Base-by-base conservation (phyloP, 2,888 invertebrate species). In the Reticulitermes lucifugus region DNA sequence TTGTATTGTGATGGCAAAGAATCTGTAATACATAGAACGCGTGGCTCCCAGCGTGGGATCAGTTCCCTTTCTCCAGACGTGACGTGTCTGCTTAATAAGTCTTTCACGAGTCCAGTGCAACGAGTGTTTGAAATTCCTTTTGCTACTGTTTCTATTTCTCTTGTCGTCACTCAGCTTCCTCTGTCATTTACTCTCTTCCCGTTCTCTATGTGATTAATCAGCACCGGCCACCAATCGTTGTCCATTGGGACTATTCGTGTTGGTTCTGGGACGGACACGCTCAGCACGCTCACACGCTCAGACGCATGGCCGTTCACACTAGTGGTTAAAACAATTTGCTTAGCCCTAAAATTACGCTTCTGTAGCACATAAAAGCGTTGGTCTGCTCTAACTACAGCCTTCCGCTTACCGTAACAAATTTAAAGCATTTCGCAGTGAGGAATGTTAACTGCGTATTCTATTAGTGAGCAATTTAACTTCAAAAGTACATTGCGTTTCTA, bases 281-380 rank as follows among this genome's bases (percentile, higher is more conserved):
- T 12, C 6, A 6, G 12, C 46, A 43, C 14, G 41, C 25, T 73
- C 73, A 41, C 1, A 21, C 41, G 41, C 35, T 10, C 21, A 41
- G 73, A 73, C 35, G 29, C 7, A 29, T 21, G 35, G 14, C 18
- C 51, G 12, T 18, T 3, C 73, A 41, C 55, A 4, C 55, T 18
- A 18, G n/a, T 65, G 14, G 77, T 77, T 77, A 77, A 77, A 77
- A 77, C 77, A 77, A 77, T 77, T 77, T 77, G 77, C 77, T 77
- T 77, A 77, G 77, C 77, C 77, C 51, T 77, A 6, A 46, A 77
- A 51, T 77, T 77, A 77, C 51, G 77, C 77, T 77, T 6, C 46
- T 77, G 43, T 5, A 12, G 10, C 35, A 75, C 75, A 75, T 75
- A 75, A 75, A 75, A 75, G 75, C 35, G 43, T 75, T 75, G 75